These are phyloP conservation scores for Drosophila bifasciata DNA, from an alignment of 1,140 invertebrate genomes.

Conservation along the genomic window DNA sequence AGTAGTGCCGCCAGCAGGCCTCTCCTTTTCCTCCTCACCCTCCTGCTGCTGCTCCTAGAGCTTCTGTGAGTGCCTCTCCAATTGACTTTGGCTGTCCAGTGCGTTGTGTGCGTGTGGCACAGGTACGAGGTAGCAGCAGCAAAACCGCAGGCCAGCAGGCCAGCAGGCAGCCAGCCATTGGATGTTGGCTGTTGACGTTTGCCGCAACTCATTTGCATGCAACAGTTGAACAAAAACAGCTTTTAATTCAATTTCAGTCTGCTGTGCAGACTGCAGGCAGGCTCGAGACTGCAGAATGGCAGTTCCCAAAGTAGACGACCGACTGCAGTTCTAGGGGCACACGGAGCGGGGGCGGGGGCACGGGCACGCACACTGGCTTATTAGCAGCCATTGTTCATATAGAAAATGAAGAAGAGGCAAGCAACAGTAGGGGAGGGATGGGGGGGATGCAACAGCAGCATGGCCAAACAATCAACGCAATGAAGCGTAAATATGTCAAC, in stretches of 20 bases:
- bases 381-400: constrained; percentile 44
- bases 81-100: constrained; percentile 71
- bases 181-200: constrained; percentile 33
- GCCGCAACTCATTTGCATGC: constrained; percentile 74
- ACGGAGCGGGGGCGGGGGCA: no score
- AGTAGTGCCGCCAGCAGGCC: constrained; percentile 1
- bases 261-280: constrained; percentile 11
- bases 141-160: constrained; percentile 19
- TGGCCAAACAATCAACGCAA: constrained; percentile 46
- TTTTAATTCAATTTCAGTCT: constrained; percentile 73
- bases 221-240: constrained; percentile 66
- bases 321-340: constrained; percentile 1
- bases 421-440: neutral
- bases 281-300: no score
- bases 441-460: neutral
- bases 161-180: constrained; percentile 44
- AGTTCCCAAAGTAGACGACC: no score
- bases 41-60: neutral
- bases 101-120: constrained; percentile 70
- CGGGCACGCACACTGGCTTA: constrained; percentile 18
- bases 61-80: constrained; percentile 49
- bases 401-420: neutral
- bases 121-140: constrained; percentile 44
- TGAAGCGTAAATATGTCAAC: constrained; percentile 62
- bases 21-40: no score